A percentile compares a stretch with the other conserved stretches of the same genome.
These are phyloP conservation scores for Malthinus seriepunctatus DNA, from an alignment of 2,888 invertebrate species.

Conservation along the genomic window DNA sequence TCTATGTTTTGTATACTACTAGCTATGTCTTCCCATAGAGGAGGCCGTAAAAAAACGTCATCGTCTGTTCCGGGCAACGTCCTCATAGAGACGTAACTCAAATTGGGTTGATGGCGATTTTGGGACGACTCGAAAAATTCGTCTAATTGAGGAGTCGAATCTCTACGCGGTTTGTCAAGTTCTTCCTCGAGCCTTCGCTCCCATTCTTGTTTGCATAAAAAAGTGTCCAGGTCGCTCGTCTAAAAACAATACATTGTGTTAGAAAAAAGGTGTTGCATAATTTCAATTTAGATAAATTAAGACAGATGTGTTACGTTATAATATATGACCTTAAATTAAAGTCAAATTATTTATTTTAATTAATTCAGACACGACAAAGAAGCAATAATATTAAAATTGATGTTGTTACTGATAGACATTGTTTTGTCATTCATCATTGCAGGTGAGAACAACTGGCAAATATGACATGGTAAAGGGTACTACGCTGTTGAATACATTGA, in stretches of 20 bases:
- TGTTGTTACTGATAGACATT: conserved; percentile 14
- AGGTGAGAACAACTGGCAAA: conserved; percentile 41
- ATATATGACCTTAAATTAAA: no score
- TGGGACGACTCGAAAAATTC: conserved; percentile 63
- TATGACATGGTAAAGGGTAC: conserved; percentile 21
- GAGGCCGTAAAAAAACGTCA: conserved; percentile 85
- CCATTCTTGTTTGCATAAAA: conserved; percentile 78
- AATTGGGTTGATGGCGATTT: conserved; percentile 39
- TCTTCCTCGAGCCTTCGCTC: conserved; percentile 67
- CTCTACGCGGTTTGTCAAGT: conserved; percentile 59
- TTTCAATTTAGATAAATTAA: neutral
- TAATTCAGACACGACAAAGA: conserved; percentile 3
- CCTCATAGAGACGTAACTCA: conserved; percentile 61
- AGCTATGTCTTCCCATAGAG: conserved; percentile 90
- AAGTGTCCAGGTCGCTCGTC: conserved; percentile 79
- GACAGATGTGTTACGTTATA: no score
- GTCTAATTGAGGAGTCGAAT: conserved; percentile 66
- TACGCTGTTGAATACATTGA: conserved; percentile 23
- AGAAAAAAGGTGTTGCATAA: conserved; percentile 1
- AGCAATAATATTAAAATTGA: conserved; percentile 10
- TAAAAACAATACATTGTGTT: conserved; percentile 51
- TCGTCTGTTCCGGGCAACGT: conserved; percentile 67
- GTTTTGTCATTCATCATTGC: conserved; percentile 39
- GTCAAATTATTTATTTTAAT: neutral
- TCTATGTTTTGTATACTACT: conserved; percentile 89